Base-by-base conservation (phyloP, 2,797 vertebrate genomes). In the Sphenodon punctatus region DNA sequence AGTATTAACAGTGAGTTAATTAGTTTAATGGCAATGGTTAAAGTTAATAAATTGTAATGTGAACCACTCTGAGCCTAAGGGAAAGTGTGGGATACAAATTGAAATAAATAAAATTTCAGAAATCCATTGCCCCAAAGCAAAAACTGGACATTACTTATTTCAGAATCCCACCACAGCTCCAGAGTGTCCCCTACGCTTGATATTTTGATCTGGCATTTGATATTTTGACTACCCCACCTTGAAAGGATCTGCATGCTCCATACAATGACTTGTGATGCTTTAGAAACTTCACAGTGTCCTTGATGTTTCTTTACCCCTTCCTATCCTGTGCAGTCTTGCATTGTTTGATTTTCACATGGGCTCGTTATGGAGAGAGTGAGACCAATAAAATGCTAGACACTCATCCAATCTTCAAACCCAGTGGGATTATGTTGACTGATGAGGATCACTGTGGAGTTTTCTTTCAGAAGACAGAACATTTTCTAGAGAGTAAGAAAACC, bases 341-440 rank as follows among this genome's bases (percentile, higher is more conserved):
- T 65, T 65, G 7, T 46, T 55, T 23, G 7, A 60, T 56, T 78
- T 38, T 27, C 42, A n/a, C n/a, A n/a, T 71, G 51, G 56, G 60
- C 22, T 48, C 46, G 49, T 48, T 17, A 25, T 67, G 51, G 56
- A 69, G 78, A 60, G 46, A 43, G 38, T n/a, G n/a, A n/a, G n/a
- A n/a, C 48, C 58, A 63, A 36, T 63, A 51, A 63, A 81, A 61
- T 17, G 63, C 32, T 32, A 68, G 36, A 30, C 48, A 55, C 49
- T 53, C 60, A 71, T 66, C 73, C 66, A 51, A 60, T 65, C 66
- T 76, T 76, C 45, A 66, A 22, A 70, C 75, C 34, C 46, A 30
- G 20, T 53, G 43, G 69, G 67, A 65, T 82, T 82, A 70, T 76
- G 60, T 60, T 70, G 80, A 66, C 58, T 76, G 53, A 73, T 71